Conservation (phyloP, 1,140 invertebrate genomes). For the Ceratina japonica region DNA sequence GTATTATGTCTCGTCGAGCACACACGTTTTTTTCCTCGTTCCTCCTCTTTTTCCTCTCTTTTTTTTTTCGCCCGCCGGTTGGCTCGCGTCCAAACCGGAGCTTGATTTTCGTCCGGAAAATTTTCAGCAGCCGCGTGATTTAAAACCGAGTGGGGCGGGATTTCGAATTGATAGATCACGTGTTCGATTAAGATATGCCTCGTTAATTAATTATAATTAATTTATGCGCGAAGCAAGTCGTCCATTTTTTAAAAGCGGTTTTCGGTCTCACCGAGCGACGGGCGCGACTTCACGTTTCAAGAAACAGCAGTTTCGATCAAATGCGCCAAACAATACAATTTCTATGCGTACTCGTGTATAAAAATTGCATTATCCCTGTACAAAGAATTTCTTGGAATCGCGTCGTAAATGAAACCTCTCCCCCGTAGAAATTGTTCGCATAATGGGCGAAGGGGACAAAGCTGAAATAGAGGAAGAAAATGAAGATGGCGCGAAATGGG, state of each 20-base stretch:
- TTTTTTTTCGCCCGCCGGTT: neutral
- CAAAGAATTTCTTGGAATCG: too few relatives aligned
- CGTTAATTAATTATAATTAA: too few relatives aligned
- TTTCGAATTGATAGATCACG: neutral
- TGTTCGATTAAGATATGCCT: neutral
- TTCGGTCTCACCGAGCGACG: too few relatives aligned
- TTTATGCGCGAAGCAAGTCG: too few relatives aligned
- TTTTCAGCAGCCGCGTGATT: neutral
- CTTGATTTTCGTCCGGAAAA: slow-evolving; percentile 23
- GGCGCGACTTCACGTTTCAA: slow-evolving; percentile 4
- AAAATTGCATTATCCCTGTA: too few relatives aligned
- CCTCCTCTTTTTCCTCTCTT: neutral
- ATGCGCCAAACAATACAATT: slow-evolving; percentile 50
- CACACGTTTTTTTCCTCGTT: neutral
- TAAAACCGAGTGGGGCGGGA: neutral
- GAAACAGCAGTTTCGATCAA: neutral
- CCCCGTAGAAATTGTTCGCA: neutral
- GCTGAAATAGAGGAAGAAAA: neutral
- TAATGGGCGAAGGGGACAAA: slow-evolving; percentile 12
- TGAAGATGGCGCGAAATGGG: slow-evolving; percentile 19
- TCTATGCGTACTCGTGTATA: slow-evolving; percentile 45
- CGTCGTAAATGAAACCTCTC: too few relatives aligned
- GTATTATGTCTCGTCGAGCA: slow-evolving; percentile 37
- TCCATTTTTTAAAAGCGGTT: too few relatives aligned
- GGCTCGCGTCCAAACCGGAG: slow-evolving; percentile 11